Percentiles rank a stretch among this genome's conserved stretches.
phyloP scores from a whole-genome alignment of 2,888 invertebrate genomes.

The Cheilosia impressa region DNA sequence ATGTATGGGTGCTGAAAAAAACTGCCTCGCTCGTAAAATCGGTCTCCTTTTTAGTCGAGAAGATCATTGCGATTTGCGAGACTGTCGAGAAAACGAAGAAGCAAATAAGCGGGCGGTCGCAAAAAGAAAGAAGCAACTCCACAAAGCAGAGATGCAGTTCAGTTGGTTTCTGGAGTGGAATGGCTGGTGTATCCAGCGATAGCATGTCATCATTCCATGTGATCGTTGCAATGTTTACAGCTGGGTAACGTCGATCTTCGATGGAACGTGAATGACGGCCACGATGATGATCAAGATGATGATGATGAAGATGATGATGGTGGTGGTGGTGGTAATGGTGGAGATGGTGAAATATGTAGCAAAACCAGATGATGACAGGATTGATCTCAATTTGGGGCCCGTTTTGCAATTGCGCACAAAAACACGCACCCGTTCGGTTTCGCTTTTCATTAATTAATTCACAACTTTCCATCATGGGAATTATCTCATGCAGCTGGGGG shows the following conservation, averaged over 20 bases:
- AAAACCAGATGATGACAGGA: constrained; percentile 73
- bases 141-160: constrained; percentile 67
- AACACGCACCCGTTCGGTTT: constrained; percentile 66
- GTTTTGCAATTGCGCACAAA: constrained; percentile 70
- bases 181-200: constrained; percentile 46
- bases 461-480: constrained; percentile 73
- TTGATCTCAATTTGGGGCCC: constrained; percentile 68
- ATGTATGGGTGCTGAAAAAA: constrained; percentile 31
- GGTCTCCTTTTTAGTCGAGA: constrained; percentile 17
- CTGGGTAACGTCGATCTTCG: constrained; percentile 62
- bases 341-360: not conserved
- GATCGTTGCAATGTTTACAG: constrained; percentile 64
- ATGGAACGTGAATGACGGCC: constrained; percentile 32
- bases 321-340: not conserved
- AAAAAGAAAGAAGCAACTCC: constrained; percentile 7
- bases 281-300: not conserved
- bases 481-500: constrained; percentile 61
- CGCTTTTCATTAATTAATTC: constrained; percentile 75
- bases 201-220: constrained; percentile 65
- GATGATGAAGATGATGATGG: not conserved
- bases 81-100: constrained; percentile 16
- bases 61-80: constrained; percentile 31
- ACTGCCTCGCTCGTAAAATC: constrained; percentile 19
- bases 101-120: constrained; percentile 2
- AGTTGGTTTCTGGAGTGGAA: constrained; percentile 75